These are phyloP conservation scores for Drosophila persimilis DNA, from an alignment of 1,140 invertebrate species.

Conservation along the genomic window DNA sequence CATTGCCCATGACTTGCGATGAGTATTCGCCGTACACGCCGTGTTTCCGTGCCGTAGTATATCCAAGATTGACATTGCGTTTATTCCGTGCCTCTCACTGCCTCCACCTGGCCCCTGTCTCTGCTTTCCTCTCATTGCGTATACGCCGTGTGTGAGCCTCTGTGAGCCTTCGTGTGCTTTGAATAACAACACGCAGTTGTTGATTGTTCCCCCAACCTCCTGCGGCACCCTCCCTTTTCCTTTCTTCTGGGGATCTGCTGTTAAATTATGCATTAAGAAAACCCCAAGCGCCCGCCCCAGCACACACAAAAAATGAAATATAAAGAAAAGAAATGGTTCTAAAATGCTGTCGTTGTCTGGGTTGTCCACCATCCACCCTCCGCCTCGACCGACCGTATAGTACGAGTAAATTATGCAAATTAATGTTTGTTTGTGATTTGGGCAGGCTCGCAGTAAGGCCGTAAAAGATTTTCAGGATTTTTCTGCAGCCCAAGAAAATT, in stretches of 20 bases:
- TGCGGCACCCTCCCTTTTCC: conserved; percentile 25
- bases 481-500: conserved; percentile 8
- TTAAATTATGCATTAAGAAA: conserved; percentile 80
- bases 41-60: conserved; percentile 12
- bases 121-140: too few relatives aligned
- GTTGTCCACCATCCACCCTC: conserved; percentile 25
- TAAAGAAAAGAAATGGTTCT: conserved; percentile 34
- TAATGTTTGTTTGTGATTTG: conserved; percentile 75
- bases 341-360: conserved; percentile 54
- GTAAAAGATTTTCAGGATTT: conserved; percentile 27
- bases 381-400: conserved; percentile 35
- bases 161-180: conserved; percentile 52
- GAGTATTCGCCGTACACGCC: conserved; percentile 36
- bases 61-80: too few relatives aligned
- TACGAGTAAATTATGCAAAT: conserved; percentile 71
- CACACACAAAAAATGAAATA: conserved; percentile 38
- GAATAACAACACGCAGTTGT: conserved; percentile 79
- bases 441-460: conserved; percentile 10
- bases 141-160: too few relatives aligned
- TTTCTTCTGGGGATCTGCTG: conserved; percentile 49
- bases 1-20: conserved; percentile 39
- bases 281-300: conserved; percentile 25
- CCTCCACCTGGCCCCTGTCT: too few relatives aligned
- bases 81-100: too few relatives aligned
- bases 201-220: conserved; percentile 78